Evolutionary conservation across 2,888 invertebrate species (phyloP), one percentile per base, ranked within the genome.

Genomic region (Nomada lathburiana): DNA sequence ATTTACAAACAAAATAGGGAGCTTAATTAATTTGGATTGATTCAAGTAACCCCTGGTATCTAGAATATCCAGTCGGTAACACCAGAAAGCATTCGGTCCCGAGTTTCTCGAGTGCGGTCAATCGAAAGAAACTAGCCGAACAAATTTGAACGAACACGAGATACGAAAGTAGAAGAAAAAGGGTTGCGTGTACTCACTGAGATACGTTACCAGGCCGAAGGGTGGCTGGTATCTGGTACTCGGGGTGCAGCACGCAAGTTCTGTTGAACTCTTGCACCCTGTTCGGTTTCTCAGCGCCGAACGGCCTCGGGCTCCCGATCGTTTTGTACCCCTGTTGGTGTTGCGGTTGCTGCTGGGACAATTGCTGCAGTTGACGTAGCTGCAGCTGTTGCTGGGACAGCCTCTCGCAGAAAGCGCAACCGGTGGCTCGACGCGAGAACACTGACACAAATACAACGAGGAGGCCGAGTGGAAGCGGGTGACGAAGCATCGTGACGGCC

Each of bases 141-240:
- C 44, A 10, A 16, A 59, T 44, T 20, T 10, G 13, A 23, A 20
- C 29, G 20, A 0, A 0, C 2, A 10, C 29, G n/a, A 11, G 7
- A 20, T 13, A 20, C 16, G 29, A 36, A 73, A 23, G 11, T 7
- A 52, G 2, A n/a, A 53, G 36, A 36, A 44, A 3, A 2, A 20
- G 29, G 47, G 18, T 42, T 47, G 36, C 44, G 20, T 76, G 88
- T 80, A 89, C 93, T 93, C 91, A 93, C 93, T 92, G 92, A 88
- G 93, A 93, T 70, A 93, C 91, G 79, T 93, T 92, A 72, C 92
- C 92, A 60, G 93, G 92, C 57, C 88, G 89, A 44, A 94, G 88
- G 80, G 92, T 93, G 11, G 93, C 94, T 70, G 93, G 89, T 86
- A 93, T 93, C 86, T 93, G 94, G 86, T 93, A 93, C 84, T 94